Evolutionary conservation across 1,140 invertebrate species (phyloP), one percentile per base, ranked within the genome.

Genomic region (Brachionus rubens): DNA sequence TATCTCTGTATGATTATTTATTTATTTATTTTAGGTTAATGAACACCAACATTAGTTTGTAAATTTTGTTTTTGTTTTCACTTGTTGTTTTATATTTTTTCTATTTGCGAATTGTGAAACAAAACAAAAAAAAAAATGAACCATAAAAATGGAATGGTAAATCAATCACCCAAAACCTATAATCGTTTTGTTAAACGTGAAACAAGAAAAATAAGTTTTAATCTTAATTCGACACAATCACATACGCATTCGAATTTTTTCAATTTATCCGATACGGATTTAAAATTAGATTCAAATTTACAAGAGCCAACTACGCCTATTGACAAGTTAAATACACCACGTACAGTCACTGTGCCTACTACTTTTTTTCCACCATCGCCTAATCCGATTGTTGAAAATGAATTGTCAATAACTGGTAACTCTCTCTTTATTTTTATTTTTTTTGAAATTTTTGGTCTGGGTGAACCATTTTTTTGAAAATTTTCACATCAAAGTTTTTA

Each of bases 311-410:
- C 68, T 10, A 72, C 68, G 12, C 68, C 68, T 24, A 72, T 50
- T 24, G 68, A 54, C 68, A 72, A 72, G 28, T 19, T 72, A 21
- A 72, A 72, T 26, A 72, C 68, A 6, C 68, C 68, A 24, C 43
- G 68, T 9, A 72, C 68, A 1, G 68, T 72, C 6, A 72, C 68
- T 12, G 68, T 72, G 46, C 46, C 68, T 1, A 72, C 68, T 26
- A 48, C 68, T 14, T 72, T 72, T 19, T 72, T 72, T 30, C 68
- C 68, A 48, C 68, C 50, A 21, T 72, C 68, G 30, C 68, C 68
- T 7, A 50, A 28, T 26, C 68, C 68, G 16, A 65, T 65, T 59
- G 54, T 59, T 21, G 59, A 65, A 36, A 65, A 65, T 36, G 59
- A 65, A 43, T 26, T 65, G 3, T 30, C 59, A 28, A 33, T 59